These are phyloP conservation scores for Uromys caudimaculatus DNA, from an alignment of 2,797 vertebrate genomes.

Conservation along the genomic window DNA sequence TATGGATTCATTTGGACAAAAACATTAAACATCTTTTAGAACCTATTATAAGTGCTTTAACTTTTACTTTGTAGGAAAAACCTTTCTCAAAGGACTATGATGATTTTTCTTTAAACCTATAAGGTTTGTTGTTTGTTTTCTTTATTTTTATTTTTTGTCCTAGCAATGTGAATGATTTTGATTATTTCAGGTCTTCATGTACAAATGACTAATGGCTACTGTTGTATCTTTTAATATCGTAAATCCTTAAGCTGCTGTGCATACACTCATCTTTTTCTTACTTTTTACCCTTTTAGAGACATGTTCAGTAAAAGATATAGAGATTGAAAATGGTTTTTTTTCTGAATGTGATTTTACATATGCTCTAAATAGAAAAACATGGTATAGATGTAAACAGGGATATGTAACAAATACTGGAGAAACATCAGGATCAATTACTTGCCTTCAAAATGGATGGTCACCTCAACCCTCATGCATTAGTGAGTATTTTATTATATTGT, in stretches of 20 bases:
- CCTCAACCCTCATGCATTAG: slow-evolving; percentile 82
- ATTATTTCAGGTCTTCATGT: not conserved
- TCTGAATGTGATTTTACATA: fast-evolving
- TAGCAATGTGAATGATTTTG: not conserved
- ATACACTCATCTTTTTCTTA: not conserved
- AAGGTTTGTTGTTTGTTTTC: not conserved
- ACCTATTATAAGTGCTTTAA: not conserved
- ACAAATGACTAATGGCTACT: not conserved
- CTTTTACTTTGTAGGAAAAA: not conserved
- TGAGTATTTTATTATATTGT: slow-evolving; percentile 74
- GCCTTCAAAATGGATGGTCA: slow-evolving; percentile 80
- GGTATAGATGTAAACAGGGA: not conserved
- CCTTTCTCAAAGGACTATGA: not conserved
- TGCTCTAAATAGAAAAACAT: fast-evolving
- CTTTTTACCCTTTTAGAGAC: slow-evolving; percentile 74
- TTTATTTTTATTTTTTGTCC: not conserved
- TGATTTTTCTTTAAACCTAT: not conserved
- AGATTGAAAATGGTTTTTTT: slow-evolving; percentile 48
- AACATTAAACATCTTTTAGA: not conserved
- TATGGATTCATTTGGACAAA: not conserved
- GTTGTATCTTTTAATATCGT: not conserved
- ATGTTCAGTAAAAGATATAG: slow-evolving; percentile 36
- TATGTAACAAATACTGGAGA: slow-evolving; percentile 78
- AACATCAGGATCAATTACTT: slow-evolving; percentile 22
- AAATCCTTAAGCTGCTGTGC: not conserved